These are phyloP conservation scores for Porites cylindrica DNA, from an alignment of 92 coral and sea anemone species.

Conservation along the genomic window DNA sequence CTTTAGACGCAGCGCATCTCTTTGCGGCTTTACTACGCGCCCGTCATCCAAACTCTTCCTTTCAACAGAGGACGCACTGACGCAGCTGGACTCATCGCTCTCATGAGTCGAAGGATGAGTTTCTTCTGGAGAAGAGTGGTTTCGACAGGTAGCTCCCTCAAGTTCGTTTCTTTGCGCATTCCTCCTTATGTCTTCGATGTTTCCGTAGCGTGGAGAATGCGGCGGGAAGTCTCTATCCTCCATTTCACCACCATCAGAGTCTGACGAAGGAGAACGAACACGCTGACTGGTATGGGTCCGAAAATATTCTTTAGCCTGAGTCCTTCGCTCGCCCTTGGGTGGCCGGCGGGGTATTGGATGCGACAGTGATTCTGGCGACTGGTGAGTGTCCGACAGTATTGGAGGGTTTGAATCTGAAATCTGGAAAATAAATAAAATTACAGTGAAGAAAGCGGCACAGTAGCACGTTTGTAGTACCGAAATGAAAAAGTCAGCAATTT, in stretches of 20 bases:
- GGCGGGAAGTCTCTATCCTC: slow-evolving; percentile 23
- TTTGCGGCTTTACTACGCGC: slow-evolving; percentile 24
- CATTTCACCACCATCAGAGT: slow-evolving; percentile 24
- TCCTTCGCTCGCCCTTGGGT: slow-evolving; percentile 21
- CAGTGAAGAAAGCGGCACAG: not conserved
- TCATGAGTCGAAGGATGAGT: not conserved
- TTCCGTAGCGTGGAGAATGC: slow-evolving; percentile 6
- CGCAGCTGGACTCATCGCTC: not conserved
- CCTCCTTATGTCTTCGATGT: slow-evolving; percentile 17
- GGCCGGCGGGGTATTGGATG: slow-evolving; percentile 56
- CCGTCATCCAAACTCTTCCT: not conserved
- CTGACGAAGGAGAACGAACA: not conserved
- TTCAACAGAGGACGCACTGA: not conserved
- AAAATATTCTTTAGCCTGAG: slow-evolving; percentile 39
- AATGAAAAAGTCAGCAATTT: too few relatives aligned
- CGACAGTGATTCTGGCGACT: slow-evolving; percentile 33
- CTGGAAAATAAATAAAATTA: not conserved
- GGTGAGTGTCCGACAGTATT: slow-evolving; percentile 17
- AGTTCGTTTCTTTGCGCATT: not conserved
- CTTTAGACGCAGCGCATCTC: slow-evolving; percentile 29
- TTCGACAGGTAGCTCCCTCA: not conserved
- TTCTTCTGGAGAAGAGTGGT: not conserved
- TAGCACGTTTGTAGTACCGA: not conserved
- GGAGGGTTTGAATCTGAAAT: slow-evolving; percentile 28
- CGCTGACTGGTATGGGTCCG: slow-evolving; percentile 24